These are phyloP conservation scores for Portunus trituberculatus DNA, from an alignment of 1,140 invertebrate genomes.

Conservation along the genomic window DNA sequence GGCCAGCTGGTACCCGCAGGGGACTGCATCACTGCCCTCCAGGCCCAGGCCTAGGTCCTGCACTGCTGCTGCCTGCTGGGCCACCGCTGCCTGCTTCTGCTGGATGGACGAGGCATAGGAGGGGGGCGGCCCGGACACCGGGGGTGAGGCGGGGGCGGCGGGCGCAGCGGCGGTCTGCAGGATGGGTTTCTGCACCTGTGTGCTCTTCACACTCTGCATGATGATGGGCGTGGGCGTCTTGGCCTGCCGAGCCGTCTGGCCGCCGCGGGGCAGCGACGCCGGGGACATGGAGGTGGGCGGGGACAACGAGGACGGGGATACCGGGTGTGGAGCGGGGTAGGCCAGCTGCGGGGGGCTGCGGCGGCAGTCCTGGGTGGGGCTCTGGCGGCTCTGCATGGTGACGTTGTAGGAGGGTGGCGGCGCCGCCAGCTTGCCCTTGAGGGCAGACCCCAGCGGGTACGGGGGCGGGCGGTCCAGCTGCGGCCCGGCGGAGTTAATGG, in stretches of 20 bases:
- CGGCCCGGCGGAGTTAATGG: conserved; percentile 81
- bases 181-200: conserved; percentile 95
- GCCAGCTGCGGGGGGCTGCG: conserved; percentile 86
- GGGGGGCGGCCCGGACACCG: conserved; percentile 77
- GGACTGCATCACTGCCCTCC: conserved; percentile 56
- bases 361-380: conserved; percentile 90
- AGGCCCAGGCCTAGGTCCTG: conserved; percentile 63
- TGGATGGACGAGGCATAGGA: conserved; percentile 81
- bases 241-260: conserved; percentile 89
- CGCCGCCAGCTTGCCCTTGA: conserved; percentile 80
- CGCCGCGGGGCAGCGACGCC: conserved; percentile 67
- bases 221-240: conserved; percentile 95
- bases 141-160: conserved; percentile 81
- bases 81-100: conserved; percentile 75
- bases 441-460: conserved; percentile 85
- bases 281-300: conserved; percentile 76
- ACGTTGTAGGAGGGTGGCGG: conserved; percentile 91
- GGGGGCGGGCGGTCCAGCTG: conserved; percentile 87
- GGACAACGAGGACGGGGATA: conserved; percentile 68
- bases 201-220: conserved; percentile 97
- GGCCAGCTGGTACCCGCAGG: conserved; percentile 48
- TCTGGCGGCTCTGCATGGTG: conserved; percentile 92
- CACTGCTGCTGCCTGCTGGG: conserved; percentile 83
- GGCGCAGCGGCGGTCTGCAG: conserved; percentile 96
- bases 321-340: conserved; percentile 67